Evolutionary conservation across 2,888 invertebrate species (phyloP), one percentile per base, ranked within the genome.

Genomic region (Cremastinae sp.): DNA sequence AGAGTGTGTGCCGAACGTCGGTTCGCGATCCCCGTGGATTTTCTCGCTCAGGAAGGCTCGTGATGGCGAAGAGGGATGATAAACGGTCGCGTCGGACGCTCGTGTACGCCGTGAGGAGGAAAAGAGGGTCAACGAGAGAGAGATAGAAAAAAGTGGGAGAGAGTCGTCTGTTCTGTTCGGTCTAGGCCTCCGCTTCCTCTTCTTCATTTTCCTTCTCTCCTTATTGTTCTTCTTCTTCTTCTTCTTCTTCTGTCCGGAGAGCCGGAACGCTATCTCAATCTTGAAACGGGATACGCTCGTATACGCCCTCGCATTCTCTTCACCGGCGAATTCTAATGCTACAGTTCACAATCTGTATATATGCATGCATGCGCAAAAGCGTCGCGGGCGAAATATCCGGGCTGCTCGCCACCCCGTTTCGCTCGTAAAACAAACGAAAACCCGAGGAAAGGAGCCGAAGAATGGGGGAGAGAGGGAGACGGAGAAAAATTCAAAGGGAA

Each of bases 251-350:
- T 78, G 80, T 79, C 78, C 79, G 79, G 80, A 80, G 78, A 76
- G 61, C 77, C 20, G 36, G 69, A 76, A 79, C 82, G 83, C 83
- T 88, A 88, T 88, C 88, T 88, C 82, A 86, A 88, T 88, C 88
- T 88, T 87, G 88, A 88, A 88, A 88, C 83, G 85, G 85, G 88
- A 88, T 88, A 87, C 84, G 83, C 76, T 84, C 69, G 16, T 61
- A 22, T 83, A 85, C 84, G 85, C 84, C 83, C 84, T 84, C 85
- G 85, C 80, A 72, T 75, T 70, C 78, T 74, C 79, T 78, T 70
- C 71, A 45, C 12, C 12, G 45, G 14, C 75, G 78, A 79, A 87
- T 87, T 85, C 87, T 87, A 86, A 87, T 88, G 86, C 83, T 83
- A 81, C 78, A 28, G 28, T 28, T 28, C 28, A 28, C 28, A 28